phyloP scores from a whole-genome alignment of 1,140 invertebrate species.

The Camponotus floridanus region DNA sequence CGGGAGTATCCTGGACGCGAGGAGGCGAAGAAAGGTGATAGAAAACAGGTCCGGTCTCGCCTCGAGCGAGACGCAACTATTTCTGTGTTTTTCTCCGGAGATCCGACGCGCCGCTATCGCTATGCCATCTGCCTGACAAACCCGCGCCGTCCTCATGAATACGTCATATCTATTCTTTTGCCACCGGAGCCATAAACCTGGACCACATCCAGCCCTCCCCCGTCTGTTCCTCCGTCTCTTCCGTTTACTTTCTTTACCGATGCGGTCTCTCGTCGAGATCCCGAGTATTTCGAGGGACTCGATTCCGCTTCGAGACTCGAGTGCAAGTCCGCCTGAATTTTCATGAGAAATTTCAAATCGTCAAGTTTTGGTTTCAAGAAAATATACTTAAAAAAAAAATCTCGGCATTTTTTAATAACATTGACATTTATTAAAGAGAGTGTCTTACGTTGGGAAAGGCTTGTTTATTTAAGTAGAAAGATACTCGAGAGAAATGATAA shows the following conservation, averaged over 20 bases:
- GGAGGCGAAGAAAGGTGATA: constrained; percentile 83
- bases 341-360: neutral
- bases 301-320: neutral
- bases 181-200: constrained; percentile 72
- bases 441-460: no score
- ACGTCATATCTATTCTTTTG: constrained; percentile 83
- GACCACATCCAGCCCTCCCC: constrained; percentile 31
- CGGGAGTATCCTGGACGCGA: constrained; percentile 69
- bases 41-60: constrained; percentile 85
- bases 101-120: constrained; percentile 78
- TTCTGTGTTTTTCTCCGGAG: constrained; percentile 82
- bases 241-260: constrained; percentile 60
- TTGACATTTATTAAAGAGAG: no score
- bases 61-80: constrained; percentile 83
- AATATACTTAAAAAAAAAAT: neutral
- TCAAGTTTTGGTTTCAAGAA: neutral
- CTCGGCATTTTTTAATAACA: no score
- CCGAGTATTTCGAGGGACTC: constrained; percentile 51
- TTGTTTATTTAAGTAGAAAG: no score
- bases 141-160: constrained; percentile 82
- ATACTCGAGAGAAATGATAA: no score
- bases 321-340: neutral
- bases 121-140: constrained; percentile 81
- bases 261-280: constrained; percentile 37
- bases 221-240: constrained; percentile 40